Evolutionary conservation across 2,888 invertebrate species (phyloP), one percentile per base, ranked within the genome.

Genomic region (Dolomedes plantarius): DNA sequence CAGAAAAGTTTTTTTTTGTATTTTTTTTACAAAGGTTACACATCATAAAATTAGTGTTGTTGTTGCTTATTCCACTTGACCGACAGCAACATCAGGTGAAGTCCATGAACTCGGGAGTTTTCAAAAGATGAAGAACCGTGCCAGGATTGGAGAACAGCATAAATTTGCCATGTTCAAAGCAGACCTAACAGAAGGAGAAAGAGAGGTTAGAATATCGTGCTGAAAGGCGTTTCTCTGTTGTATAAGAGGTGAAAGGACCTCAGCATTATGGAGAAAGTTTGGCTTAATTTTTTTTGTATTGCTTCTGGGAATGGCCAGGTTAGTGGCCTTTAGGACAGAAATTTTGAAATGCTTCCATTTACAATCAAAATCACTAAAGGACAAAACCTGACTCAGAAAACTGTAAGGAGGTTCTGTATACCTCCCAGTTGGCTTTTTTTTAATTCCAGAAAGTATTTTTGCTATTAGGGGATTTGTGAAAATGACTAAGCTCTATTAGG

Each of bases 191-290:
- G 6, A 27, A 0, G 31, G 0, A 13, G 64, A 64, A 28, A 64
- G 16, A 64, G 23, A 64, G 1, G 64, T 0, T 28, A 65, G 1
- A 13, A 65, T 65, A 5, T 65, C 31, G 1, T 16, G 11, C 0
- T 29, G 65, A 29, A 28, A 65, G 16, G 65, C 28, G 13, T 29
- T 65, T 65, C 65, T 65, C 29, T 65, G 29, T 29, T 65, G 9
- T 29, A 65, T 1, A 9, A 65, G 29, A 65, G 56, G 1, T 1
- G n/a, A 56, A 7, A 56, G 56, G 23, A 31, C 65, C 11, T 65
- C 29, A n/a, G n/a, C n/a, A 13, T 65, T 28, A 65, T 65, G 65
- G 29, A 65, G 29, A 65, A 65, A 65, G 7, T 65, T 65, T 11
- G 65, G 65, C 13, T 28, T 28, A 29, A 0, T 29, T 65, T 7